Conservation (phyloP, 2,797 vertebrate species). For the Nothura maculosa region DNA sequence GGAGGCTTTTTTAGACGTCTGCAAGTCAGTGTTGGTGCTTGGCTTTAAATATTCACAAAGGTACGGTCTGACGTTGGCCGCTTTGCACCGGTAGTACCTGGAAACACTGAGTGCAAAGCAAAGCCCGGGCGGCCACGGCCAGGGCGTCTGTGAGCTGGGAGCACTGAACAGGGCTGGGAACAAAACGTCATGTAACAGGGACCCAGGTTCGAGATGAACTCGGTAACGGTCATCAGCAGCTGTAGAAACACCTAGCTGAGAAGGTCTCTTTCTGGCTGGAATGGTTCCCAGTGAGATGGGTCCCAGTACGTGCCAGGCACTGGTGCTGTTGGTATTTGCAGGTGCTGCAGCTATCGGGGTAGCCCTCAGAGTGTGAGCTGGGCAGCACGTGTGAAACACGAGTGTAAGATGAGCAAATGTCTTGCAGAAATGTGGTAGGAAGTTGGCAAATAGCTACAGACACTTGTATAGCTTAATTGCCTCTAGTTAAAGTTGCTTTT, state of each 20-base stretch:
- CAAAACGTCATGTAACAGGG: neutral
- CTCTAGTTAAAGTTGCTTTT: neutral
- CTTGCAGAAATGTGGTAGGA: neutral
- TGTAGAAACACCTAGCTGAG: neutral
- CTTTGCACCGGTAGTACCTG: neutral
- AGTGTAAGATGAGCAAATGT: neutral
- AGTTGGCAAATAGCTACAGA: neutral
- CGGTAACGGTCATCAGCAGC: neutral
- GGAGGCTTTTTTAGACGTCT: neutral
- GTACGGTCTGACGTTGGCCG: neutral
- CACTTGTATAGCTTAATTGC: neutral
- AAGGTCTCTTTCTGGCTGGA: neutral
- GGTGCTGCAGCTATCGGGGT: too few relatives aligned
- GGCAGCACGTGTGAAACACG: neutral
- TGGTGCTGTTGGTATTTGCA: too few relatives aligned
- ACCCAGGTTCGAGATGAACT: neutral
- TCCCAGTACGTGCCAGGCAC: neutral
- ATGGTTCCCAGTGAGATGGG: accelerated
- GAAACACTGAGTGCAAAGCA: neutral
- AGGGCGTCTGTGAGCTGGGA: neutral
- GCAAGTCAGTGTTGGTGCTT: neutral
- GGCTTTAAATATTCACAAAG: neutral
- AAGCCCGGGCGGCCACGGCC: neutral
- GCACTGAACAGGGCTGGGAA: neutral
- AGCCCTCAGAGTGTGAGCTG: neutral